Evolutionary conservation across 2,113 vertebrate genomes (phyloP).

Genomic region (Ceyx margarethae): DNA sequence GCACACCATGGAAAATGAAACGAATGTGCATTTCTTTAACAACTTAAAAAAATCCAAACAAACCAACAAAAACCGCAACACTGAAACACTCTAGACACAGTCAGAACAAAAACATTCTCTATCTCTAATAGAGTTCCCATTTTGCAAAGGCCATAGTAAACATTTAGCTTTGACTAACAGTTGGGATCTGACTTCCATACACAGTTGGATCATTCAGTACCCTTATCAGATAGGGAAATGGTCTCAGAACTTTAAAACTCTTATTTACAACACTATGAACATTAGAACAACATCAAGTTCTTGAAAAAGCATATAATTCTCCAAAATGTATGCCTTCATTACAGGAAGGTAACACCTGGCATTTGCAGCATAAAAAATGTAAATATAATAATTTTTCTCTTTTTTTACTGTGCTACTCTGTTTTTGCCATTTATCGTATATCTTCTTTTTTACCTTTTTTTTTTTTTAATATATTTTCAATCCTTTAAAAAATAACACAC

Average conservation of each 20-base stretch:
- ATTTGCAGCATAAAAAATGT: conserved; percentile 70
- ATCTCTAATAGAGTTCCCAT: conserved; percentile 44
- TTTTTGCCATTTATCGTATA: conserved; percentile 56
- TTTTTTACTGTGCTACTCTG: conserved; percentile 62
- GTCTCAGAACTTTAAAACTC: conserved; percentile 69
- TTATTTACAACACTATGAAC: conserved; percentile 72
- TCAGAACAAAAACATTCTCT: conserved; percentile 78
- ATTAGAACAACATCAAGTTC: conserved; percentile 67
- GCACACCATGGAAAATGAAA: conserved; percentile 71
- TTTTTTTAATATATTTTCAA: conserved; percentile 23
- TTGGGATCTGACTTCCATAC: conserved; percentile 45
- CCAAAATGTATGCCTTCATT: conserved; percentile 52
- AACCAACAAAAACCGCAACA: conserved; percentile 48
- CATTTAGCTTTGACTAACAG: conserved; percentile 24
- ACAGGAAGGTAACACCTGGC: conserved; percentile 60
- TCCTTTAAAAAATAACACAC: conserved; percentile 52
- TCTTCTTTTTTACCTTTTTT: background rate
- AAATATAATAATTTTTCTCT: conserved; percentile 56
- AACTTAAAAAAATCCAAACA: conserved; percentile 68
- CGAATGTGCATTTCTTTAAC: conserved; percentile 77
- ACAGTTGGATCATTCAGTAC: conserved; percentile 59
- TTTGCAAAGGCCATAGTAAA: conserved; percentile 64
- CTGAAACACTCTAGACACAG: conserved; percentile 79
- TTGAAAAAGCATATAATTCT: conserved; percentile 64
- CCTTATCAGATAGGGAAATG: conserved; percentile 57